Evolutionary conservation across 2,797 vertebrate species (phyloP).

Genomic region (Alcedo atthis): DNA sequence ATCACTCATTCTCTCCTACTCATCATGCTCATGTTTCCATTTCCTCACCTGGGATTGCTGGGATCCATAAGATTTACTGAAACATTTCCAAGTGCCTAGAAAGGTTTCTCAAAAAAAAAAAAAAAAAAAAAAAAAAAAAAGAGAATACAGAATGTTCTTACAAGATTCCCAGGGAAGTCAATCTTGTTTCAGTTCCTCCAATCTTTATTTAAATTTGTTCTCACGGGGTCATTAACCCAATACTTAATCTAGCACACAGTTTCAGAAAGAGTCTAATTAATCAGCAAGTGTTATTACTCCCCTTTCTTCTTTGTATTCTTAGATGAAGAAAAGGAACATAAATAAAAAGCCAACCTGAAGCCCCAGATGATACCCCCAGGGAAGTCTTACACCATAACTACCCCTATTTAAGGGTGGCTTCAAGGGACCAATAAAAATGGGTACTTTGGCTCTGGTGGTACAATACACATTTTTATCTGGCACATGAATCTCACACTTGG

Average conservation of each 20-base stretch:
- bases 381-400: not conserved
- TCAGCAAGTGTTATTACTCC: not conserved
- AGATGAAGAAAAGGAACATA: not conserved
- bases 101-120: not conserved
- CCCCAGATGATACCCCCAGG: not conserved
- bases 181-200: conserved; percentile 2
- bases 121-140: not conserved
- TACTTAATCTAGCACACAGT: not conserved
- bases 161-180: not conserved
- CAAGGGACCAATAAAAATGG: not conserved
- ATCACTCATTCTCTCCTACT: not conserved
- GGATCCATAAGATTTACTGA: not conserved
- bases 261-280: not conserved
- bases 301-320: not conserved
- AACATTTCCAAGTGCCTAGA: not conserved
- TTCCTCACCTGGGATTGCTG: not conserved
- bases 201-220: conserved; percentile 15
- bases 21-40: not conserved
- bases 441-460: not conserved
- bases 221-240: not conserved
- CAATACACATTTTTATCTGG: not conserved
- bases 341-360: not conserved
- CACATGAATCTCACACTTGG: not conserved
- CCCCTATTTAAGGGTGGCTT: not conserved
- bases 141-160: not conserved